Conservation (phyloP, 2,888 invertebrate species). For the Sinotaia quadrata region DNA sequence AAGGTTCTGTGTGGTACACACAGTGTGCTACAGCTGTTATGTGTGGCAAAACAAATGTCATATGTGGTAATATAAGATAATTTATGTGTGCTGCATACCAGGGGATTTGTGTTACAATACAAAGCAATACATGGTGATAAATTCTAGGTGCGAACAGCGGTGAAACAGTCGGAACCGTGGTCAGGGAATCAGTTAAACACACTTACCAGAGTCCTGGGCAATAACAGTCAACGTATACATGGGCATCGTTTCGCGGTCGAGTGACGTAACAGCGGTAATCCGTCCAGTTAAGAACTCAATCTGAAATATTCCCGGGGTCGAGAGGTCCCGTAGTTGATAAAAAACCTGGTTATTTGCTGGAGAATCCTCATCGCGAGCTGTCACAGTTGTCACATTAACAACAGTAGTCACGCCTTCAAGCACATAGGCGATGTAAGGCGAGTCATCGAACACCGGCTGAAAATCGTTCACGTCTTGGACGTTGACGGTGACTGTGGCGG, state of each 20-base stretch:
- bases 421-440: constrained; percentile 83
- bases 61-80: too few species aligned
- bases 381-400: constrained; percentile 77
- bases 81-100: too few species aligned
- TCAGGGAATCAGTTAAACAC: neutral
- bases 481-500: constrained; percentile 82
- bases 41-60: too few species aligned
- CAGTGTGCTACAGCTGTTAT: too few species aligned
- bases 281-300: constrained; percentile 73
- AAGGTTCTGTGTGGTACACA: too few species aligned
- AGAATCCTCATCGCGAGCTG: constrained; percentile 92
- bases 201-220: constrained; percentile 84
- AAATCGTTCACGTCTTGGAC: constrained; percentile 92
- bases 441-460: constrained; percentile 87
- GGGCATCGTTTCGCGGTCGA: constrained; percentile 88
- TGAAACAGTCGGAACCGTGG: too few species aligned
- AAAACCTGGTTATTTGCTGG: constrained; percentile 93
- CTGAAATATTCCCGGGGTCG: constrained; percentile 86
- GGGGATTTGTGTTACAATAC: too few species aligned
- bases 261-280: constrained; percentile 79
- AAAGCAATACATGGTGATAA: too few species aligned
- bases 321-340: constrained; percentile 94
- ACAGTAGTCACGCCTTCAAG: constrained; percentile 79
- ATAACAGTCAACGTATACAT: constrained; percentile 89
- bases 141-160: too few species aligned